A percentile compares a stretch with the other conserved stretches of the same genome.
phyloP scores from a whole-genome alignment of 2,888 invertebrate genomes.

The Netelia virgata region DNA sequence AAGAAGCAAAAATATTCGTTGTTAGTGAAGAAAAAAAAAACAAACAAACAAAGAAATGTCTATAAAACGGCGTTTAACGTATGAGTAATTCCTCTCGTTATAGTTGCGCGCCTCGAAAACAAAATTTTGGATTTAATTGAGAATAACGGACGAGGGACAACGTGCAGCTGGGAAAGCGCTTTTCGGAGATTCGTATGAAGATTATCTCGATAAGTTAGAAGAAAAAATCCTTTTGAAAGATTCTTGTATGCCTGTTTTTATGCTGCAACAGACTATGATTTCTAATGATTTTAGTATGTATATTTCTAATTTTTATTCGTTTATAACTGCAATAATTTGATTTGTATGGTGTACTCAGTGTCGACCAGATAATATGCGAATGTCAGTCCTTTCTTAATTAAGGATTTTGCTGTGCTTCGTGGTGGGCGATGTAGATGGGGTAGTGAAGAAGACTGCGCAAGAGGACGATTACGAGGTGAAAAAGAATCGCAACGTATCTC shows the following conservation, averaged over 20 bases:
- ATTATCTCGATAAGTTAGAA: slow-evolving; percentile 43
- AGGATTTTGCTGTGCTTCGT: slow-evolving; percentile 79
- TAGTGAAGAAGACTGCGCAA: slow-evolving; percentile 74
- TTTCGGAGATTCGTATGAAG: slow-evolving; percentile 37
- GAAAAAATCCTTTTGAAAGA: slow-evolving; percentile 5
- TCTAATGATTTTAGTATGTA: slow-evolving; percentile 82
- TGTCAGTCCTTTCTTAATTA: slow-evolving; percentile 82
- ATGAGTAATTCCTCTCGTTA: slow-evolving; percentile 78
- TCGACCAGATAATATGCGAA: slow-evolving; percentile 83
- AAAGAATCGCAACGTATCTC: background rate
- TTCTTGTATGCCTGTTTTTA: slow-evolving; percentile 70
- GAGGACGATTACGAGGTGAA: slow-evolving; percentile 62
- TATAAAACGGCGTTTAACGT: slow-evolving; percentile 79
- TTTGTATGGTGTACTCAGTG: slow-evolving; percentile 83
- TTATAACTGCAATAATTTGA: slow-evolving; percentile 78
- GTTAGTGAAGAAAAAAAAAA: slow-evolving; percentile 78
- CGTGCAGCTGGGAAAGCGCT: slow-evolving; percentile 59
- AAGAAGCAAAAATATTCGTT: slow-evolving; percentile 77
- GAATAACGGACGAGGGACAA: slow-evolving; percentile 40
- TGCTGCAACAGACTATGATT: slow-evolving; percentile 79
- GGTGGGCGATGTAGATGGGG: slow-evolving; percentile 70
- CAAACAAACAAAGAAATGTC: slow-evolving; percentile 74
- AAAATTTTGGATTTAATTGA: slow-evolving; percentile 45
- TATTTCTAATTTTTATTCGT: slow-evolving; percentile 78
- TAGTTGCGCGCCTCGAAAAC: slow-evolving; percentile 77